A percentile compares a stretch with the other conserved stretches of the same genome.
Evolutionary conservation across 1,140 invertebrate species (phyloP).

Genomic region (Drosophila mojavensis): DNA sequence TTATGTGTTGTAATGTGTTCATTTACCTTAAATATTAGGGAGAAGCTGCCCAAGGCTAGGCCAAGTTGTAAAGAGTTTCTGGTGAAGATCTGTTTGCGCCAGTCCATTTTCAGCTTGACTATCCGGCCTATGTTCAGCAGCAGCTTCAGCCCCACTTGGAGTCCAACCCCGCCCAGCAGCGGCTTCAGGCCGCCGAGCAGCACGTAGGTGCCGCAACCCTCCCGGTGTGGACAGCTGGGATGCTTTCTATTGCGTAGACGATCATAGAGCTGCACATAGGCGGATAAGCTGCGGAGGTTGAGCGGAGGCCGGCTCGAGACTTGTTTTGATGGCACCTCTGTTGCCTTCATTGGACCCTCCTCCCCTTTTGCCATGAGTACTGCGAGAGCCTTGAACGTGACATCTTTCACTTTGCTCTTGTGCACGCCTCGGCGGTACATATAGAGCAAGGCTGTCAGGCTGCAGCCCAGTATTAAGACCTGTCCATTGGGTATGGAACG

Average conservation of each 20-base stretch:
- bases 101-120: conserved; percentile 85
- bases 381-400: conserved; percentile 87
- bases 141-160: conserved; percentile 86
- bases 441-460: conserved; percentile 86
- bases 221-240: conserved; percentile 86
- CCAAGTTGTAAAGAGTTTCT: conserved; percentile 86
- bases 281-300: conserved; percentile 37
- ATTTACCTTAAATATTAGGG: conserved; percentile 86
- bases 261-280: conserved; percentile 56
- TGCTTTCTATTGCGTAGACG: conserved; percentile 82
- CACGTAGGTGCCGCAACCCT: conserved; percentile 86
- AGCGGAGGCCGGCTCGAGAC: conserved; percentile 13
- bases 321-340: conserved; percentile 19
- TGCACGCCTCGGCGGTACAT: conserved; percentile 86
- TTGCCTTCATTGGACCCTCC: conserved; percentile 75
- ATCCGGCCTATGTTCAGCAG: conserved; percentile 83
- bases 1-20: not conserved
- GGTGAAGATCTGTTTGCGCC: conserved; percentile 85
- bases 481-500: conserved; percentile 87
- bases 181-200: conserved; percentile 85
- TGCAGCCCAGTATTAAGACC: conserved; percentile 87
- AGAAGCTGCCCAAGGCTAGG: conserved; percentile 87
- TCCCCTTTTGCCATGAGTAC: conserved; percentile 87
- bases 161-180: conserved; percentile 86
- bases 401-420: conserved; percentile 84